Base-by-base conservation (phyloP, 2,888 invertebrate species). In the Unio pictorum region DNA sequence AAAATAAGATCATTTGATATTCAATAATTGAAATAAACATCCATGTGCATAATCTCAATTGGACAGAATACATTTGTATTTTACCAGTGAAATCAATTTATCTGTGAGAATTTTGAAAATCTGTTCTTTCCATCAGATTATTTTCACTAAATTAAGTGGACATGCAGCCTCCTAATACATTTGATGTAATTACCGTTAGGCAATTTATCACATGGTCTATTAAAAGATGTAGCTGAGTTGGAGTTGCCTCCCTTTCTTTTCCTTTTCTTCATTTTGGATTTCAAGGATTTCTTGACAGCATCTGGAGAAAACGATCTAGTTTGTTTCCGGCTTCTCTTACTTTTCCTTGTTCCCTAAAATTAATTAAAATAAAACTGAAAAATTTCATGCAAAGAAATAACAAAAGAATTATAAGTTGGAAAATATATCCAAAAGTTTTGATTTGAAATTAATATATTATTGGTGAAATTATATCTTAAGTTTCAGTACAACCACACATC, bases 161-260 rank as follows among this genome's bases (percentile, higher is more conserved):
- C 6, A 67, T 17, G 55, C 7, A n/a, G 7, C 2, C 28, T 28
- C 45, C 18, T 26, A 3, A 4, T 18, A 64, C 63, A 55, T 57
- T 55, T 34, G 11, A 61, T 17, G 30, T 30, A 45, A 60, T 65
- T 75, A 84, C 84, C 83, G 79, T 83, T 78, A 55, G 82, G 79
- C 34, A 83, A 64, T 11, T 76, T 61, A 75, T 84, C 83, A 79
- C 67, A 81, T 7, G 73, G 80, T 60, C 84, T 78, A 61, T 80
- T 76, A 17, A 73, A 67, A 55, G 73, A 68, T 55, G 72, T 72
- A 17, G 73, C 59, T 23, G 76, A 64, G 54, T 67, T 64, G 6
- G 57, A 30, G 64, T 66, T 74, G 11, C 59, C 56, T 54, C 26
- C 55, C 62, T 69, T 69, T 71, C 68, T 71, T 78, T 66, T 72